Base-by-base conservation (phyloP, 2,113 vertebrate genomes). In the Bungarus multicinctus region DNA sequence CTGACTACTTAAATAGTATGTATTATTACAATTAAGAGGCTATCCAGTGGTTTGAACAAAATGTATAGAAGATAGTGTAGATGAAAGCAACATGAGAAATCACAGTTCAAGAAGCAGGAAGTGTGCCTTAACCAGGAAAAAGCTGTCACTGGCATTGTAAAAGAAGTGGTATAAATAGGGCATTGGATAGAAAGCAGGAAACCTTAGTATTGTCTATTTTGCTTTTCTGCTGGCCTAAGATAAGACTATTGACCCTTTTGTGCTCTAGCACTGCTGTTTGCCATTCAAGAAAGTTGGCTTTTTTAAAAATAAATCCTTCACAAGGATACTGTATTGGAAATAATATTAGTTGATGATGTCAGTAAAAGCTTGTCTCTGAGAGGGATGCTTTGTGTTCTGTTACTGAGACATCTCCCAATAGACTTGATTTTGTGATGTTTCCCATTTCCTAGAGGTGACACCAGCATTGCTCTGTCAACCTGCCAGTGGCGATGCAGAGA, bases 131-230 rank as follows among this genome's bases (percentile, higher is more conserved):
- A 96, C 95, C 97, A 99, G 98, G 98, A 99, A 99, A 98, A 98
- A 98, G 98, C 98, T 99, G 98, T 98, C 98, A 97, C 96, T 98
- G 98, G 98, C 98, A 97, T 97, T 98, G 97, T 98, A 97, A 96
- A 97, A 97, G 98, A 97, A 97, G 96, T 98, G 98, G 98, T 99
- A 98, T 98, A 99, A 99, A 99, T 99, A 99, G 98, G 98, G 98
- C 98, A 98, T 97, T 97, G 98, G 98, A 98, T 98, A 98, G 98
- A 98, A 98, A 98, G 98, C 98, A 99, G 98, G 98, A 99, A 99
- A 98, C 98, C 98, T 98, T 98, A 57, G 95, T 98, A 98, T 98
- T 98, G 98, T 98, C 98, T 98, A 98, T 98, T 98, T 98, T 97
- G 98, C 97, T 98, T 98, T 98, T 98, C 98, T 99, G 98, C 97